Percentiles rank a stretch among this genome's conserved stretches.
These are phyloP conservation scores for Tachypleus tridentatus DNA, from an alignment of 1,140 invertebrate genomes.

Conservation along the genomic window DNA sequence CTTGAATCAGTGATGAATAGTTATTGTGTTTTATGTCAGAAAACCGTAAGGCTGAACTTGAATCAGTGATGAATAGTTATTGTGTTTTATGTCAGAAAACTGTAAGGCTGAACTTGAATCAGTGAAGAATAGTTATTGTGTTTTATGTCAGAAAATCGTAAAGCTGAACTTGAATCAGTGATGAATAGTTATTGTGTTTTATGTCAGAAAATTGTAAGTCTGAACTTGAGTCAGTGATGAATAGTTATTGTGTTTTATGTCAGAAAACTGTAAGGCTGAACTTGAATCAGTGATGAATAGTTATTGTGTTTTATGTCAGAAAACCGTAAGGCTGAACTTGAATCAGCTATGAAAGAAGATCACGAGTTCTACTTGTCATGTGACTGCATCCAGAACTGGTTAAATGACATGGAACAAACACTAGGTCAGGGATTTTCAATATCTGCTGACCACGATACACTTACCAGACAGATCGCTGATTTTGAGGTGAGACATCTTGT, in stretches of 20 bases:
- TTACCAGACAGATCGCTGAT: slow-evolving; percentile 72
- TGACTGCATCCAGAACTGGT: slow-evolving; percentile 73
- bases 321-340: slow-evolving; percentile 76
- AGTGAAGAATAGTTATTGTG: too few species aligned
- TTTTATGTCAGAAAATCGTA: too few species aligned
- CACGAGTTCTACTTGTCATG: slow-evolving; percentile 76
- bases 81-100: too few species aligned
- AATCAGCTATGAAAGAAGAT: slow-evolving; percentile 55
- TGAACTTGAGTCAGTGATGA: neutral
- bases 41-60: too few species aligned
- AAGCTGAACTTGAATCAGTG: too few species aligned
- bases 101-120: too few species aligned
- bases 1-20: too few species aligned
- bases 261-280: neutral
- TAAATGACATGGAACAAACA: slow-evolving; percentile 53
- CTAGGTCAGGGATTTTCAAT: slow-evolving; percentile 64
- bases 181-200: neutral
- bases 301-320: slow-evolving; percentile 35
- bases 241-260: slow-evolving; percentile 6
- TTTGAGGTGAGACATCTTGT: slow-evolving; percentile 49
- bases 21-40: too few species aligned
- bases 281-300: neutral
- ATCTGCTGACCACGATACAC: slow-evolving; percentile 66
- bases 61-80: too few species aligned
- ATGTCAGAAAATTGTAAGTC: neutral